These are phyloP conservation scores for Lagopus muta DNA, from an alignment of 2,113 vertebrate genomes.

Conservation along the genomic window DNA sequence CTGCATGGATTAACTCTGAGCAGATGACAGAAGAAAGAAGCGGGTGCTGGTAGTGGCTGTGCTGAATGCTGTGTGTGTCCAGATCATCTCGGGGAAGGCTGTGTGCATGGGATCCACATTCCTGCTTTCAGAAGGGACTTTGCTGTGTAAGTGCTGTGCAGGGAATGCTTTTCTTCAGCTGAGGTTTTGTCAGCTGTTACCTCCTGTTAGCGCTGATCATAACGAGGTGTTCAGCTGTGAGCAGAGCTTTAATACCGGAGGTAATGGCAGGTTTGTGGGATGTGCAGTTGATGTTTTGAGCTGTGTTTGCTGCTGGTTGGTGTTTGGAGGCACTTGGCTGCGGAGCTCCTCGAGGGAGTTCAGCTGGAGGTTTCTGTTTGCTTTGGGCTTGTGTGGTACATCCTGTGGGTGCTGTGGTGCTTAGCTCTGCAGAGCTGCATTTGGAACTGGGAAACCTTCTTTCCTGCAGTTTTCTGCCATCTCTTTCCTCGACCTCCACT, in stretches of 20 bases:
- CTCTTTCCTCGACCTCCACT: fast-evolving
- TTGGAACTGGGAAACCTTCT: not conserved
- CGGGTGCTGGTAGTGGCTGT: not conserved
- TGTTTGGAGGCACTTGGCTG: not conserved
- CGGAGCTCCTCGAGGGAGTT: fast-evolving
- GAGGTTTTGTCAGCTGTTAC: not conserved
- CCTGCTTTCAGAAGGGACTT: not conserved
- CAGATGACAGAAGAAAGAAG: not conserved
- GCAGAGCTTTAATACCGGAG: not conserved
- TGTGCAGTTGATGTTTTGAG: not conserved
- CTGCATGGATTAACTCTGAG: not conserved
- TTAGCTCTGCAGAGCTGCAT: not conserved
- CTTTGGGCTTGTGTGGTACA: not conserved
- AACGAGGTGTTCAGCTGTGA: not conserved
- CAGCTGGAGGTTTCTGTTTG: not conserved
- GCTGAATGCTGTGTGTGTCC: fast-evolving
- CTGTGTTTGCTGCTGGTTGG: fast-evolving
- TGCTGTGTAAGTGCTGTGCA: slow-evolving; percentile 11
- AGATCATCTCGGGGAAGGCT: not conserved
- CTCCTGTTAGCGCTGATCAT: fast-evolving
- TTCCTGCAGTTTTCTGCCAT: not conserved
- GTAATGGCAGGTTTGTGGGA: not conserved
- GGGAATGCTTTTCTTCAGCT: not conserved
- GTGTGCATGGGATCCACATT: not conserved
- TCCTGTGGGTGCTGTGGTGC: fast-evolving